Conservation (phyloP, 2,797 vertebrate genomes). For the Lacerta bilineata region DNA sequence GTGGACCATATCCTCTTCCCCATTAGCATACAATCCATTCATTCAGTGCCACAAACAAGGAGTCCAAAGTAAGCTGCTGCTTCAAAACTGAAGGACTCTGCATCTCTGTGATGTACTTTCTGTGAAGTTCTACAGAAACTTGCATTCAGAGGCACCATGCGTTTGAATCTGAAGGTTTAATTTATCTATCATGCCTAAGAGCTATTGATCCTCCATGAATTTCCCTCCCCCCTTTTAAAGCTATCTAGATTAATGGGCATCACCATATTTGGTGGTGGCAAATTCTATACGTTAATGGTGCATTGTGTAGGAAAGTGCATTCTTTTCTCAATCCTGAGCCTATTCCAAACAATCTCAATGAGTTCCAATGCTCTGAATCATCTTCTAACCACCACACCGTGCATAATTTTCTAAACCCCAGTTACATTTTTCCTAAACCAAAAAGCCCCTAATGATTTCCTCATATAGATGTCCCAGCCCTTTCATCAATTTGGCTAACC, state of each 20-base stretch:
- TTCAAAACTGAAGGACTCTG: neutral
- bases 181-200: neutral
- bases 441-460: neutral
- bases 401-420: neutral
- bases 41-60: constrained; percentile 6
- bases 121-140: neutral
- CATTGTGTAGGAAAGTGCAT: neutral
- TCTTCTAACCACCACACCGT: neutral
- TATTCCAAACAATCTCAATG: neutral
- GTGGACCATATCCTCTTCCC: neutral
- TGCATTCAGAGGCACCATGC: neutral
- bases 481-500: neutral
- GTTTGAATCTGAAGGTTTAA: neutral
- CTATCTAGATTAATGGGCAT: neutral
- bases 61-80: neutral
- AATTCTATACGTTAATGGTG: neutral
- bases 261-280: neutral
- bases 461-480: neutral
- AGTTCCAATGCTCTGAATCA: too few relatives aligned
- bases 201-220: neutral
- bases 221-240: neutral
- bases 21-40: constrained; percentile 2
- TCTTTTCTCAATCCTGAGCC: neutral
- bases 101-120: neutral
- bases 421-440: neutral